These are phyloP conservation scores for Acanthurus leucopareius DNA, from an alignment of 2,797 vertebrate genomes.

Conservation along the genomic window DNA sequence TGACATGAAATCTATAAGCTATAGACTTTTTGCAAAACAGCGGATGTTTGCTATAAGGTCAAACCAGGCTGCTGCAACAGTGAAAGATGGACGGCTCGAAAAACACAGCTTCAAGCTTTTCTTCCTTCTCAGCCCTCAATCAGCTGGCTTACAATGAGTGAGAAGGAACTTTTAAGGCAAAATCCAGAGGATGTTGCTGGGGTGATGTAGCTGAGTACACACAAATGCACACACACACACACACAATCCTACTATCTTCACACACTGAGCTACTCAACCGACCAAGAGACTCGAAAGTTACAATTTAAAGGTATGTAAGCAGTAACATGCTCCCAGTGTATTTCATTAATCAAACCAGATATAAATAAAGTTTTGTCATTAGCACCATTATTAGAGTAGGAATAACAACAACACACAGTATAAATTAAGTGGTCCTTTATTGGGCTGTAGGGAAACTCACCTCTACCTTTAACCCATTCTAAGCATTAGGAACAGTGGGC, in stretches of 20 bases:
- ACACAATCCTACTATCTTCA: not conserved
- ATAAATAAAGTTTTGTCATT: no score
- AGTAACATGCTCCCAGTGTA: not conserved
- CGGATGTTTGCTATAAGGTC: constrained; percentile 80
- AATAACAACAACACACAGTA: not conserved
- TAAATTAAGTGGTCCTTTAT: no score
- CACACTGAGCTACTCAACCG: not conserved
- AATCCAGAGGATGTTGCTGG: constrained; percentile 40
- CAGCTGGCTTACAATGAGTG: constrained; percentile 38
- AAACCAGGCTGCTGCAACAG: constrained; percentile 59
- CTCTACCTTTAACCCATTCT: no score
- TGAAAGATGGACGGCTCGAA: constrained; percentile 61
- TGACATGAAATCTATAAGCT: constrained; percentile 81
- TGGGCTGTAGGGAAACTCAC: no score
- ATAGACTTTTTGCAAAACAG: constrained; percentile 79
- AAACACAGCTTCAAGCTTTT: constrained; percentile 53
- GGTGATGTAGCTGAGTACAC: constrained; percentile 36
- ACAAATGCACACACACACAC: constrained; percentile 9
- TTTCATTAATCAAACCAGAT: no score
- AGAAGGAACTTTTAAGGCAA: constrained; percentile 47
- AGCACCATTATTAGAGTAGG: not conserved
- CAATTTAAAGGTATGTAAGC: not conserved
- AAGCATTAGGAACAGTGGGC: no score
- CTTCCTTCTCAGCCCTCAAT: constrained; percentile 44
- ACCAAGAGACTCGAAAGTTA: not conserved